Conservation (phyloP, 2,888 invertebrate genomes). For the Teinopalpus imperialis region DNA sequence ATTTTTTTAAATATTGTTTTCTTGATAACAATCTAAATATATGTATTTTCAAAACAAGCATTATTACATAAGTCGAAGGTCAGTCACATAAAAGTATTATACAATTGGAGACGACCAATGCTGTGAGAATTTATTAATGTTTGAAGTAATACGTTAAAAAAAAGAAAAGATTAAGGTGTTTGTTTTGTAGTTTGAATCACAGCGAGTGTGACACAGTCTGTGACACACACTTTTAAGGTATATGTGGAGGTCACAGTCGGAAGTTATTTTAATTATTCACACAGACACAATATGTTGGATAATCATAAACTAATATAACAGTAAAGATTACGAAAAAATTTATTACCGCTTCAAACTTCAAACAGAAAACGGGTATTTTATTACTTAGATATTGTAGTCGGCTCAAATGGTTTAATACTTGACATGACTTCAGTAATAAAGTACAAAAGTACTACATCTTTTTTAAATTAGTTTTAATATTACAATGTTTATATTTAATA, state of each 20-base stretch:
- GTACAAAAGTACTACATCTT: too few relatives aligned
- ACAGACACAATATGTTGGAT: constrained; percentile 7
- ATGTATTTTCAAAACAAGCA: constrained; percentile 5
- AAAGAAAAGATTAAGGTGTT: constrained; percentile 5
- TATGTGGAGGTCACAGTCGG: constrained; percentile 35
- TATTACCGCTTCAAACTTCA: too few relatives aligned
- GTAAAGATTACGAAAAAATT: too few relatives aligned
- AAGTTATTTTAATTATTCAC: constrained; percentile 29
- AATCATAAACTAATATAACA: too few relatives aligned
- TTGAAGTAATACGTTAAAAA: constrained; percentile 5
- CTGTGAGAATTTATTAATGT: constrained; percentile 5
- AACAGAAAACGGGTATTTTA: too few relatives aligned
- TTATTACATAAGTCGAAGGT: constrained; percentile 14
- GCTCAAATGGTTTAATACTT: too few relatives aligned
- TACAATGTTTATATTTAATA: too few relatives aligned
- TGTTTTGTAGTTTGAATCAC: constrained; percentile 16
- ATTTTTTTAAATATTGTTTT: background rate
- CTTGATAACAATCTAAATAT: constrained; percentile 9
- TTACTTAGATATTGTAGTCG: too few relatives aligned
- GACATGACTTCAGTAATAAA: too few relatives aligned
- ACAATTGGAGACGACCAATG: constrained; percentile 19
- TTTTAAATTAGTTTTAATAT: too few relatives aligned
- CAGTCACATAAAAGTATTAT: constrained; percentile 16
- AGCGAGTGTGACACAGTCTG: constrained; percentile 25
- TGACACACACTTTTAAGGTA: constrained; percentile 34